These are phyloP conservation scores for Rousettus madagascariensis DNA, from an alignment of 2,797 vertebrate species.

Conservation along the genomic window DNA sequence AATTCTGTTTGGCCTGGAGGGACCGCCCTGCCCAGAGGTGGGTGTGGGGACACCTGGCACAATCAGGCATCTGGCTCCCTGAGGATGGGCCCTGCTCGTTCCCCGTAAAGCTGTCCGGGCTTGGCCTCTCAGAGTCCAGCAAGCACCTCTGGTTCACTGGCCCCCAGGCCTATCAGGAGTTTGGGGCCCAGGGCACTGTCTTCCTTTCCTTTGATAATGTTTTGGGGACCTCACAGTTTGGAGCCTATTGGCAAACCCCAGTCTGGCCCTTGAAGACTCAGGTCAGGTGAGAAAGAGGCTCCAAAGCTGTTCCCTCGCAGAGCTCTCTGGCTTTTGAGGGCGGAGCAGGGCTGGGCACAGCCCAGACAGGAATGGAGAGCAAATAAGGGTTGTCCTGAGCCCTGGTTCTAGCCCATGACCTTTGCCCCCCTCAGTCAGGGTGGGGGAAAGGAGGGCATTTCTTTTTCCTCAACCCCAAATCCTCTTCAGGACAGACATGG, in stretches of 20 bases:
- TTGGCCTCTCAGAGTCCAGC: neutral
- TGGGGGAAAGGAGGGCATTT: too few species aligned
- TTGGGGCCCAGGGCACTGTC: neutral
- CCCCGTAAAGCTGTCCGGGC: neutral
- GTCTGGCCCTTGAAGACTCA: neutral
- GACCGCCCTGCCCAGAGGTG: neutral
- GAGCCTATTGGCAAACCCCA: neutral
- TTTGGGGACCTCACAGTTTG: neutral
- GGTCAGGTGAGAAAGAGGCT: neutral
- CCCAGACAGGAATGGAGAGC: neutral
- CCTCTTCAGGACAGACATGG: neutral
- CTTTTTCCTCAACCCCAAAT: neutral
- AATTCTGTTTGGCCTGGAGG: neutral
- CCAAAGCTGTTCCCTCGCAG: neutral
- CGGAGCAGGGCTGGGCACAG: neutral
- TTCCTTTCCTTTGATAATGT: neutral
- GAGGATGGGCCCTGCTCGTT: neutral
- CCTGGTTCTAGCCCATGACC: neutral
- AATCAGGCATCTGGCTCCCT: neutral
- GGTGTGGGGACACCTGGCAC: neutral
- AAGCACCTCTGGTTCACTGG: neutral
- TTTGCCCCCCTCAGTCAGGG: neutral
- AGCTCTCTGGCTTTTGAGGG: neutral
- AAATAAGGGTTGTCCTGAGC: neutral
- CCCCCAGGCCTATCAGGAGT: neutral